Conservation (phyloP, 2,888 invertebrate species). For the Athripsodes cinereus region DNA sequence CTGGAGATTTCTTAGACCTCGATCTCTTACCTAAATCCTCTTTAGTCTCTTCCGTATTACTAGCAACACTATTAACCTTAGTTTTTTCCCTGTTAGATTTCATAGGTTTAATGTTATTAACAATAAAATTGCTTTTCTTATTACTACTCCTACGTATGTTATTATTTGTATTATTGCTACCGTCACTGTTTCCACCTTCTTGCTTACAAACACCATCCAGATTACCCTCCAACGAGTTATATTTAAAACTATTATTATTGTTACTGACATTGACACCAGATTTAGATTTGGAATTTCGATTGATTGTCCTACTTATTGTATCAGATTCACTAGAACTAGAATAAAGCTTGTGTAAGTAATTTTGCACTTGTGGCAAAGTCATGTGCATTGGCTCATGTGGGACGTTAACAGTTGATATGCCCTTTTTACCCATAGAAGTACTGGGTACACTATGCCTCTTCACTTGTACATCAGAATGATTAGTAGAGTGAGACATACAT, state of each 20-base stretch:
- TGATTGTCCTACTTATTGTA: slow-evolving; percentile 29
- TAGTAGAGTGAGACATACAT: neutral
- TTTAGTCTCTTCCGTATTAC: slow-evolving; percentile 29
- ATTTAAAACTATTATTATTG: slow-evolving; percentile 39
- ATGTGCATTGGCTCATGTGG: slow-evolving; percentile 61
- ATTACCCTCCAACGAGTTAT: slow-evolving; percentile 31
- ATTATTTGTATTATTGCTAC: slow-evolving; percentile 28
- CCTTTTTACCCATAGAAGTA: slow-evolving; percentile 52
- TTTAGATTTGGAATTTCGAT: slow-evolving; percentile 20
- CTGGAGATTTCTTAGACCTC: slow-evolving; percentile 59
- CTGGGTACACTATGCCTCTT: slow-evolving; percentile 68
- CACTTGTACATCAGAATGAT: slow-evolving; percentile 33
- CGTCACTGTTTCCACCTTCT: slow-evolving; percentile 40
- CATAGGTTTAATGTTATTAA: neutral
- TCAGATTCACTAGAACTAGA: slow-evolving; percentile 68
- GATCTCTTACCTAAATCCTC: slow-evolving; percentile 30
- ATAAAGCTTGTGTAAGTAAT: slow-evolving; percentile 75
- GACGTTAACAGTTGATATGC: slow-evolving; percentile 47
- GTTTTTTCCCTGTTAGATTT: slow-evolving; percentile 34
- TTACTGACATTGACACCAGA: slow-evolving; percentile 31
- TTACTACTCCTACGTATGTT: slow-evolving; percentile 39
- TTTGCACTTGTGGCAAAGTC: slow-evolving; percentile 78
- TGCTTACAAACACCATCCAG: slow-evolving; percentile 44
- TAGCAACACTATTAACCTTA: slow-evolving; percentile 18
- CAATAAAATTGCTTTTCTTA: slow-evolving; percentile 8